Percentiles rank a stretch among this genome's conserved stretches.
Conservation (phyloP, 2,888 invertebrate species). For the Trypoxylon attenuatum region DNA sequence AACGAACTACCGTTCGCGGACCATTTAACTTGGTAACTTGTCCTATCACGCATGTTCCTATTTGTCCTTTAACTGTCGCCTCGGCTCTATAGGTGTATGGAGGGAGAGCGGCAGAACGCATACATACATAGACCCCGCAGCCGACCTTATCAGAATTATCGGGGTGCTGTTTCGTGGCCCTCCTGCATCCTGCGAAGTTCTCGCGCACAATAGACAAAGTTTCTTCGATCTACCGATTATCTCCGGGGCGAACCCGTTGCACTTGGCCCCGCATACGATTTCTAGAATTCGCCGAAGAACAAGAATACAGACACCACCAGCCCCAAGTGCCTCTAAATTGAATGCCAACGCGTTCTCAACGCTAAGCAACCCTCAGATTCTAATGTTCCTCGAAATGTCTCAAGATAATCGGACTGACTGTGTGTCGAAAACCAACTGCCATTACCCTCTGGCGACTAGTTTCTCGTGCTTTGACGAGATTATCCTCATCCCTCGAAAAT, state of each 20-base stretch:
- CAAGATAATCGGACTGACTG: background rate
- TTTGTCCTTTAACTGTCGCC: slow-evolving; percentile 60
- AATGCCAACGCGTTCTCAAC: slow-evolving; percentile 20
- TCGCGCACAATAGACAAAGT: slow-evolving; percentile 52
- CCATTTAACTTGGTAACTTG: slow-evolving; percentile 72
- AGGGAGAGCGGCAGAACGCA: background rate
- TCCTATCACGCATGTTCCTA: slow-evolving; percentile 69
- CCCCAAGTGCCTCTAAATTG: slow-evolving; percentile 9
- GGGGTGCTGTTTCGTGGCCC: slow-evolving; percentile 39
- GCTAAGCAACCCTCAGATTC: slow-evolving; percentile 1
- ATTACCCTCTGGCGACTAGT: too few species aligned
- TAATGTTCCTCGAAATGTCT: background rate
- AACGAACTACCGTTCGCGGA: slow-evolving; percentile 69
- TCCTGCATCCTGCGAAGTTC: slow-evolving; percentile 42
- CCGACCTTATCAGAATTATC: slow-evolving; percentile 55
- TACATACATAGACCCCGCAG: slow-evolving; percentile 10
- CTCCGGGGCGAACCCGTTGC: slow-evolving; percentile 26
- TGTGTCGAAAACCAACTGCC: background rate
- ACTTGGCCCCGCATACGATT: slow-evolving; percentile 18
- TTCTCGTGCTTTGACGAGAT: background rate
- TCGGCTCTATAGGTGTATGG: slow-evolving; percentile 19
- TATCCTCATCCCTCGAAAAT: background rate
- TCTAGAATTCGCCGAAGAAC: slow-evolving; percentile 30
- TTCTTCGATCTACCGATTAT: slow-evolving; percentile 52
- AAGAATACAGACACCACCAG: slow-evolving; percentile 5